A percentile compares a stretch with the other conserved stretches of the same genome.
These are phyloP conservation scores for Cantharis flavilabris DNA, from an alignment of 2,888 invertebrate species.

Conservation along the genomic window DNA sequence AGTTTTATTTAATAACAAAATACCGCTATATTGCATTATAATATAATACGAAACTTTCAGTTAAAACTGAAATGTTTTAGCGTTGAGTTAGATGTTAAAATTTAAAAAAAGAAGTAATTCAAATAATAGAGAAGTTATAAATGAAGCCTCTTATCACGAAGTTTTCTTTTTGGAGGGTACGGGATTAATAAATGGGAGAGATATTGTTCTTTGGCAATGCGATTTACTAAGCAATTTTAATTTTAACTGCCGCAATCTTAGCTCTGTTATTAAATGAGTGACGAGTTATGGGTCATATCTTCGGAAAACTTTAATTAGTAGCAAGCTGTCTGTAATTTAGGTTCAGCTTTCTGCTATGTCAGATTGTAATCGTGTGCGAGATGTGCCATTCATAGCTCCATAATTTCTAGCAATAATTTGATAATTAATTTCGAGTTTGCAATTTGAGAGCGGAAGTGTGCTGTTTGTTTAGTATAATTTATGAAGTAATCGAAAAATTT, in stretches of 20 bases:
- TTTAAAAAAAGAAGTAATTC: background rate
- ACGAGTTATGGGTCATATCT: constrained; percentile 38
- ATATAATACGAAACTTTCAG: too few species aligned
- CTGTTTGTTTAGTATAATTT: background rate
- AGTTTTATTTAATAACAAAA: too few species aligned
- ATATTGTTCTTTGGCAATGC: background rate
- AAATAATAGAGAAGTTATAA: background rate
- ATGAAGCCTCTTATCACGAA: background rate
- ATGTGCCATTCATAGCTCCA: constrained; percentile 20
- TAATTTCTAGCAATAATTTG: background rate
- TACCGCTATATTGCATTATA: too few species aligned
- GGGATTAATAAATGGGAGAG: background rate
- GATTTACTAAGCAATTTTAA: constrained; percentile 22
- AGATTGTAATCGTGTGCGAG: constrained; percentile 30
- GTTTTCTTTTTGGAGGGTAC: background rate
- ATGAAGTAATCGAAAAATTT: background rate
- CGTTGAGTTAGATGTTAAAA: too few species aligned
- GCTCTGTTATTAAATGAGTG: constrained; percentile 34
- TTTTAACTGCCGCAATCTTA: constrained; percentile 27
- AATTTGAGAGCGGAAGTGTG: background rate
- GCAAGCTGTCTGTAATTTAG: constrained; percentile 36
- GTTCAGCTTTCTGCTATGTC: constrained; percentile 22
- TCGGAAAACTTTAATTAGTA: constrained; percentile 37
- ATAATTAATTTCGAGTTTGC: background rate
- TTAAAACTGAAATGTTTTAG: too few species aligned